Evolutionary conservation across 1,140 invertebrate genomes (phyloP), one percentile per base, ranked within the genome.

Genomic region (Drosophila biarmipes): DNA sequence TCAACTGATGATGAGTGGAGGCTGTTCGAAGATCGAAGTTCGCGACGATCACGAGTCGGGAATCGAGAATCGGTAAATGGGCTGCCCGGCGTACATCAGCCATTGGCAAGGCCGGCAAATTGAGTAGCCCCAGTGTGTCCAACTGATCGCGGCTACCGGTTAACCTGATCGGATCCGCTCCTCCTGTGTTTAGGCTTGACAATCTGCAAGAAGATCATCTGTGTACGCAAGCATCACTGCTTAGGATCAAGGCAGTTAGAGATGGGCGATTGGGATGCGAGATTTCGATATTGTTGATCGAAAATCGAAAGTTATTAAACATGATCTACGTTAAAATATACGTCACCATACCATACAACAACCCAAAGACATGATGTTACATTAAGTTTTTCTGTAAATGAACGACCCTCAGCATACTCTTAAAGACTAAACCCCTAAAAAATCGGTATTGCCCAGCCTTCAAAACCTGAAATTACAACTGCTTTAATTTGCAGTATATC

Each of bases 61-160:
- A 14, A 27, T 38, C 11, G 31, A 37, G 43, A 19, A 27, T 51
- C 21, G n/a, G n/a, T 14, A 40, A 46, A 12, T 6, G 45, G 48
- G 34, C 14, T 12, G 57, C 10, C 43, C 19, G 48, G 34, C 43
- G n/a, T 62, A 64, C 59, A 63, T 68, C 57, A 68, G 64, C 7
- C 58, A 64, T 35, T 37, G 49, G 38, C 66, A 71, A 51, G 66
- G 53, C 57, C 68, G 67, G 68, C 68, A 72, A 72, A 73, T 73
- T 73, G 69, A 73, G 45, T 35, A 37, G 59, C 69, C 46, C 48
- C 48, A 35, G 57, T 27, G 59, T 29, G 56, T 74, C 56, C 57
- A 40, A 74, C 51, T 42, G 72, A 63, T 74, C 69, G 51, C 34
- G 14, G 69, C 71, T 75, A 57, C 69, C 64, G 58, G 58, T 63